Evolutionary conservation across 2,113 vertebrate genomes (phyloP).

Genomic region (Steatornis caripensis): DNA sequence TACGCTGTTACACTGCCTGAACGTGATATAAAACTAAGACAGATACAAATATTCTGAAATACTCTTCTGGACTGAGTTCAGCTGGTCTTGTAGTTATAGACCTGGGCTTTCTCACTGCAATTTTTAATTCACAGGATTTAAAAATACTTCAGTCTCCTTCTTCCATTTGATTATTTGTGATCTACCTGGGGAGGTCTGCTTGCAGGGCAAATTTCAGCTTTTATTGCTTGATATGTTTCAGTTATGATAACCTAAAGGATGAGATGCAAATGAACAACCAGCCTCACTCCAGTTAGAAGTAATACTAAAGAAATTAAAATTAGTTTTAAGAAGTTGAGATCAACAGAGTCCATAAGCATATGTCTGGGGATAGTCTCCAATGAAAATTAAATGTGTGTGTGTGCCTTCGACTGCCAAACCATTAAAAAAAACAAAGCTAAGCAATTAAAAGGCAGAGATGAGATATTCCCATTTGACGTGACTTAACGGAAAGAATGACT

Average conservation of each 20-base stretch:
- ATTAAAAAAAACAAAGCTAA: not conserved
- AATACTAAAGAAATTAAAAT: not conserved
- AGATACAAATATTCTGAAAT: not conserved
- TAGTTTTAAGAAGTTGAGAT: not conserved
- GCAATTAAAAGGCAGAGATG: not conserved
- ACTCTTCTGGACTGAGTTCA: not conserved
- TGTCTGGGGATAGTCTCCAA: not conserved
- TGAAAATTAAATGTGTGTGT: not conserved
- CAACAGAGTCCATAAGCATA: rapidly evolving
- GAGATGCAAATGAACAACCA: not conserved
- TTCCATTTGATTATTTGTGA: not conserved
- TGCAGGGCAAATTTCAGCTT: not conserved
- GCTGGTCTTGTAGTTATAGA: not conserved
- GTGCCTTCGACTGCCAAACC: not conserved
- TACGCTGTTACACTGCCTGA: not conserved
- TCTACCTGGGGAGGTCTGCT: not conserved
- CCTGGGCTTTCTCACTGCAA: not conserved
- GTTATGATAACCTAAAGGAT: not conserved
- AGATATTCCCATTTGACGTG: not conserved
- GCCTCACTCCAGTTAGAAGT: not conserved
- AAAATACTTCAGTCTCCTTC: not conserved
- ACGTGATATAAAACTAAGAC: not conserved
- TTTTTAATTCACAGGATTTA: not conserved
- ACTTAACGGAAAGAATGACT: not conserved
- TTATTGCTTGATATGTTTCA: not conserved